These are phyloP conservation scores for Agrotis puta DNA, from an alignment of 2,888 invertebrate genomes.

Conservation along the genomic window DNA sequence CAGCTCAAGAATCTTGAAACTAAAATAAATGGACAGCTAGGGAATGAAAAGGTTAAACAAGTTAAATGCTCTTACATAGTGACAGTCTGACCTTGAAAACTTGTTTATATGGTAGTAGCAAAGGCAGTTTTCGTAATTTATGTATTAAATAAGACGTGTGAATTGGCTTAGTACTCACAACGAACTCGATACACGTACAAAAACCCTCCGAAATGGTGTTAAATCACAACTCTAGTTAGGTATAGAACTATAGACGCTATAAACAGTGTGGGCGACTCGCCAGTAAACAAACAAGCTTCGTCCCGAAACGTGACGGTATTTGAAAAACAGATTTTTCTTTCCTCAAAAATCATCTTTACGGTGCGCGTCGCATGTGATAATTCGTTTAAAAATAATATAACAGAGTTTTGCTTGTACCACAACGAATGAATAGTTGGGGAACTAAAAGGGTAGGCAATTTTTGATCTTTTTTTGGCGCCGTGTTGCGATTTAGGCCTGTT, in stretches of 20 bases:
- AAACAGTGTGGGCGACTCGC: background rate
- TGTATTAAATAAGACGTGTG: background rate
- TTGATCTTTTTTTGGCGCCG: background rate
- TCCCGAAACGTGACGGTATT: conserved; percentile 3
- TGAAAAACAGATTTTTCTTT: conserved; percentile 6
- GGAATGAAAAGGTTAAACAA: background rate
- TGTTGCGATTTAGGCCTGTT: background rate
- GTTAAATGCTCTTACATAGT: background rate
- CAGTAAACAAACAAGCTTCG: conserved; percentile 1
- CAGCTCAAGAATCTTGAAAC: too few species aligned
- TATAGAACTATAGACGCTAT: too few species aligned
- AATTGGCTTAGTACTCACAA: background rate
- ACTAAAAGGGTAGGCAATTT: background rate
- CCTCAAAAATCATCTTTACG: too few species aligned
- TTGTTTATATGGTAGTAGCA: background rate
- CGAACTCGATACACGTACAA: too few species aligned
- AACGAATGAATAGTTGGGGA: too few species aligned
- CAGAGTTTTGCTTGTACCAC: too few species aligned
- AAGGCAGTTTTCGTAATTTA: background rate
- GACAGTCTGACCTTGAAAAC: background rate
- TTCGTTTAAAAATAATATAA: too few species aligned
- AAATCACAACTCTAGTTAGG: background rate
- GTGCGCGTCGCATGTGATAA: too few species aligned
- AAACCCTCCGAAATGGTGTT: background rate
- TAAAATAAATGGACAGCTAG: background rate